Conservation (phyloP, 2,113 vertebrate species). For the Anthoscopus minutus region DNA sequence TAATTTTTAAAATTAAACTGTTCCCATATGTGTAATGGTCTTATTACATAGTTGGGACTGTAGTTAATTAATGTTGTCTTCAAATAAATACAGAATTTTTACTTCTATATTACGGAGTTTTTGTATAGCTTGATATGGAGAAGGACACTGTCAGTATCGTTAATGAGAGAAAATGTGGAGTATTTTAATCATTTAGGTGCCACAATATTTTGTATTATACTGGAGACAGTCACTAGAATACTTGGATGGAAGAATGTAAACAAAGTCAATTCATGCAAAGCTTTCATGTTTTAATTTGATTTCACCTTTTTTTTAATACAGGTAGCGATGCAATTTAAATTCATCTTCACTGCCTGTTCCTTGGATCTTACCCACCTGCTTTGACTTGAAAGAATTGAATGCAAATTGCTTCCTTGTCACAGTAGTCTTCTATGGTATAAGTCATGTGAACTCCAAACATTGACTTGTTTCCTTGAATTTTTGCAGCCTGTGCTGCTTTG, state of each 20-base stretch:
- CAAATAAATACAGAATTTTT: background rate
- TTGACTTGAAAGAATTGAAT: background rate
- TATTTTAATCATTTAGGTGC: background rate
- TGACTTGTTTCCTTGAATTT: background rate
- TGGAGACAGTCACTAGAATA: background rate
- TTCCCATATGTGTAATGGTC: background rate
- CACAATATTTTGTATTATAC: background rate
- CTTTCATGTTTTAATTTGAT: background rate
- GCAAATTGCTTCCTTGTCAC: background rate
- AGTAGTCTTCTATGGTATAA: background rate
- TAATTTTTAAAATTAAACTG: background rate
- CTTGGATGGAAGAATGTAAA: background rate
- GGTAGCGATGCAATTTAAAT: background rate
- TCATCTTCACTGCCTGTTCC: background rate
- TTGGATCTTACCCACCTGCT: background rate
- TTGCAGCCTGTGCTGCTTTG: background rate
- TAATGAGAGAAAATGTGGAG: background rate
- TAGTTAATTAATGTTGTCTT: background rate
- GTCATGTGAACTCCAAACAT: background rate
- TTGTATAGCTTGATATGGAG: background rate
- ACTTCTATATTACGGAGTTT: background rate
- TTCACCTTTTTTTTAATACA: background rate
- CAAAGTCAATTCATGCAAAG: background rate
- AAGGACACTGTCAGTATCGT: background rate
- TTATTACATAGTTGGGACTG: background rate